Percentiles rank a stretch among this genome's conserved stretches.
phyloP scores from a whole-genome alignment of 2,797 vertebrate genomes.

The Coregonus sp. region DNA sequence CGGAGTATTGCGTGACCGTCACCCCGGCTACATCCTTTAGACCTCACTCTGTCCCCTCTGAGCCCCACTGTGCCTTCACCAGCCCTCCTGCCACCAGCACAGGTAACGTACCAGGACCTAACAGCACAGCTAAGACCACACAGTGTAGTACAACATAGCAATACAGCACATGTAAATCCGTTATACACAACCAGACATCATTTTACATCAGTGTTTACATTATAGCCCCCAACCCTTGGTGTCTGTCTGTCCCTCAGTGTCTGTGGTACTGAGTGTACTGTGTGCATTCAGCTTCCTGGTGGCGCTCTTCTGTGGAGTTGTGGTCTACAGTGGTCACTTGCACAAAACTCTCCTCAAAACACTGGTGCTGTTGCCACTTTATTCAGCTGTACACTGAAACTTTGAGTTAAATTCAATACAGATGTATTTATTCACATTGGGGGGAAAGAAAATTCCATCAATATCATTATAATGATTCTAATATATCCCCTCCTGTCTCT shows the following conservation, averaged over 20 bases:
- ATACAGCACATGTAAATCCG: too few species aligned
- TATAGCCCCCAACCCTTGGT: too few species aligned
- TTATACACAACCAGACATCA: too few species aligned
- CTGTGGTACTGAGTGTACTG: constrained; percentile 25
- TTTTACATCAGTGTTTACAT: too few species aligned
- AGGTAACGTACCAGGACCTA: constrained; percentile 8
- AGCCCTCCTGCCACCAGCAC: constrained; percentile 28
- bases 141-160: too few species aligned
- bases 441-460: too few species aligned
- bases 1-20: constrained; percentile 33
- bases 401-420: too few species aligned
- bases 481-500: background rate
- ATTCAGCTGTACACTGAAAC: too few species aligned
- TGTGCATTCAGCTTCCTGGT: constrained; percentile 24
- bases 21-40: too few species aligned
- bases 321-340: constrained; percentile 12
- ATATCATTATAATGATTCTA: too few species aligned
- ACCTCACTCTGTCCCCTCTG: constrained; percentile 18
- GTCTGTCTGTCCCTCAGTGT: too few species aligned
- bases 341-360: background rate
- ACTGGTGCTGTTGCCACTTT: constrained; percentile 11
- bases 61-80: constrained; percentile 61
- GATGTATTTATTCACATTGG: too few species aligned
- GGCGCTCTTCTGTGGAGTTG: constrained; percentile 22
- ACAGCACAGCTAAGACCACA: background rate